phyloP scores from a whole-genome alignment of 2,113 vertebrate species.

The Anhinga anhinga region DNA sequence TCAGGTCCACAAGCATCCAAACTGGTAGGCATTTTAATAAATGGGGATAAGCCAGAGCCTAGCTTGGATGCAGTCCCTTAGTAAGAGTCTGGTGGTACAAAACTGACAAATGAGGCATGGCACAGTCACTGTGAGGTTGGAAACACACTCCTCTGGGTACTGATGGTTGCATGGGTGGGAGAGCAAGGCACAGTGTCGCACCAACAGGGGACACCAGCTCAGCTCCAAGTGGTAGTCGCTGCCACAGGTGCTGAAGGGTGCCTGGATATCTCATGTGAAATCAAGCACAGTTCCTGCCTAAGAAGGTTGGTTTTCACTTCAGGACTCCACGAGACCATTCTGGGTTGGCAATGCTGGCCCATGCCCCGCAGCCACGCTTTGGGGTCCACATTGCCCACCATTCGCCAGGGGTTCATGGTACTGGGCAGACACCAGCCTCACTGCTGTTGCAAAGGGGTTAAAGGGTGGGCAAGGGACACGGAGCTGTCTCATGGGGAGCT shows the following conservation, averaged over 20 bases:
- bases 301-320: not conserved
- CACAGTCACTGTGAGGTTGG: not conserved
- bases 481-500: not conserved
- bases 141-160: not conserved
- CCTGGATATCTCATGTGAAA: not conserved
- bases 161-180: rapidly evolving
- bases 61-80: not conserved
- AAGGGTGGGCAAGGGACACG: rapidly evolving
- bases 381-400: not conserved
- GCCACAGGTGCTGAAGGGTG: rapidly evolving
- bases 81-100: not conserved
- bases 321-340: not conserved
- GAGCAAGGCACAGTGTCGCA: not conserved
- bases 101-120: not conserved
- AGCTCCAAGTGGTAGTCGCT: not conserved
- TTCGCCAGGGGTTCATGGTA: not conserved
- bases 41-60: not conserved
- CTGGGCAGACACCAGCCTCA: not conserved
- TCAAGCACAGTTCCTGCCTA: not conserved
- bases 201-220: not conserved
- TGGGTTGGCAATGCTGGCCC: not conserved
- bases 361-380: rapidly evolving
- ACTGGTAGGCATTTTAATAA: not conserved
- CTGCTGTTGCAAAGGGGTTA: not conserved
- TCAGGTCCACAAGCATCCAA: not conserved